Conservation (phyloP, 2,888 invertebrate species). For the Dioctria linearis region DNA sequence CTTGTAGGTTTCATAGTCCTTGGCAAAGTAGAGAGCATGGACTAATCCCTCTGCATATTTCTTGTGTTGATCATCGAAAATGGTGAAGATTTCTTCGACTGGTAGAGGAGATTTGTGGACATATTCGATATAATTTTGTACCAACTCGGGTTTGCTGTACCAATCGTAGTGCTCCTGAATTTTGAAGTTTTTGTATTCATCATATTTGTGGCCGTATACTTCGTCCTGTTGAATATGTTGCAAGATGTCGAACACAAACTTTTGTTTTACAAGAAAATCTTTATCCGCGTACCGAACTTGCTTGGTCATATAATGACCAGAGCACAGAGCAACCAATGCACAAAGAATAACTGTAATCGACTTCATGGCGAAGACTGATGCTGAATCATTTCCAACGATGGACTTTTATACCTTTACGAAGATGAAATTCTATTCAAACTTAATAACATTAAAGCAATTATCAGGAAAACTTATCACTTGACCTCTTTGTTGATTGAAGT, state of each 20-base stretch:
- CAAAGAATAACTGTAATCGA: slow-evolving; percentile 64
- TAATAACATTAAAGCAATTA: not conserved
- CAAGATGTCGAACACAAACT: slow-evolving; percentile 73
- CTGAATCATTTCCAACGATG: not conserved
- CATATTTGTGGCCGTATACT: slow-evolving; percentile 66
- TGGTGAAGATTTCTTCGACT: slow-evolving; percentile 66
- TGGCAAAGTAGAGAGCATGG: slow-evolving; percentile 79
- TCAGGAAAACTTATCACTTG: not conserved
- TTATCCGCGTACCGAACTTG: slow-evolving; percentile 72
- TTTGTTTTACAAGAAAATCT: slow-evolving; percentile 72
- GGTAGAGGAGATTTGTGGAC: slow-evolving; percentile 73
- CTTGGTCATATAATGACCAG: slow-evolving; percentile 60
- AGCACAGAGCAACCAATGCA: slow-evolving; percentile 63
- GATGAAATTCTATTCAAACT: not conserved
- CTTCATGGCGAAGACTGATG: slow-evolving; percentile 67
- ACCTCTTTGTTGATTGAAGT: not conserved
- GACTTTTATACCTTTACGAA: slow-evolving; percentile 29
- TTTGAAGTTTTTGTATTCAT: slow-evolving; percentile 75
- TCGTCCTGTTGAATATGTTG: slow-evolving; percentile 77
- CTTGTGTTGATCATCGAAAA: slow-evolving; percentile 64
- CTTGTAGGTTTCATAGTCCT: slow-evolving; percentile 82
- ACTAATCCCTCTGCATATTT: slow-evolving; percentile 77
- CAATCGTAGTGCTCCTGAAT: slow-evolving; percentile 75
- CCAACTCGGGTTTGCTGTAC: slow-evolving; percentile 75
- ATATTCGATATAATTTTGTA: slow-evolving; percentile 74